phyloP scores from a whole-genome alignment of 2,113 vertebrate genomes.

The Gracilinanus agilis region DNA sequence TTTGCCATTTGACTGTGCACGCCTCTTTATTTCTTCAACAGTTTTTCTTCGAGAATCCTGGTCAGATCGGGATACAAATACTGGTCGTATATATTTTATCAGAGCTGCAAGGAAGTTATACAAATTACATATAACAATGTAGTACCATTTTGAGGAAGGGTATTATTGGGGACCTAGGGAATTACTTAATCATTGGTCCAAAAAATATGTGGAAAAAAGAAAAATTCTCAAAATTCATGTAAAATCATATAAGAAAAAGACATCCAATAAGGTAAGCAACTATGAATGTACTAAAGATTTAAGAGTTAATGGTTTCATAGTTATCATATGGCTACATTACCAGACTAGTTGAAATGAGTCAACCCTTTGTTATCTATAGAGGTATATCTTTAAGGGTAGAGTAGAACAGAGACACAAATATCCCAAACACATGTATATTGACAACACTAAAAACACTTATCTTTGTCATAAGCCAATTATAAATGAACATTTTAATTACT shows the following conservation, averaged over 20 bases:
- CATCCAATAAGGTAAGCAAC: not conserved
- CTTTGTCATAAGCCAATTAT: not conserved
- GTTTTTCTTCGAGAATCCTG: slow-evolving; percentile 97
- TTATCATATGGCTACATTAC: not conserved
- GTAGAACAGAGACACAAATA: not conserved
- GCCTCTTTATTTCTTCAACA: slow-evolving; percentile 95
- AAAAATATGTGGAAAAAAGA: not conserved
- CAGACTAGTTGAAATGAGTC: not conserved
- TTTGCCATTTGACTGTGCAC: slow-evolving; percentile 92
- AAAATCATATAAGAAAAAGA: not conserved
- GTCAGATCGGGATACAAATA: slow-evolving; percentile 97
- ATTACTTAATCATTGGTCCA: not conserved
- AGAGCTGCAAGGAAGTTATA: slow-evolving; percentile 87
- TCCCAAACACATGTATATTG: not conserved
- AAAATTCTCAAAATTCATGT: not conserved
- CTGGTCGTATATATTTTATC: slow-evolving; percentile 96
- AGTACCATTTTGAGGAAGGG: not conserved
- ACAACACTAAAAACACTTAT: not conserved
- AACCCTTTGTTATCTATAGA: not conserved
- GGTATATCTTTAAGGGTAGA: not conserved
- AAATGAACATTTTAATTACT: not conserved
- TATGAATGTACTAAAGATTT: not conserved
- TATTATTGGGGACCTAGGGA: not conserved
- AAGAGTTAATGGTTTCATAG: not conserved
- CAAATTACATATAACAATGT: not conserved